Conservation (phyloP, 2,113 vertebrate genomes). For the Hiodon tergisus region DNA sequence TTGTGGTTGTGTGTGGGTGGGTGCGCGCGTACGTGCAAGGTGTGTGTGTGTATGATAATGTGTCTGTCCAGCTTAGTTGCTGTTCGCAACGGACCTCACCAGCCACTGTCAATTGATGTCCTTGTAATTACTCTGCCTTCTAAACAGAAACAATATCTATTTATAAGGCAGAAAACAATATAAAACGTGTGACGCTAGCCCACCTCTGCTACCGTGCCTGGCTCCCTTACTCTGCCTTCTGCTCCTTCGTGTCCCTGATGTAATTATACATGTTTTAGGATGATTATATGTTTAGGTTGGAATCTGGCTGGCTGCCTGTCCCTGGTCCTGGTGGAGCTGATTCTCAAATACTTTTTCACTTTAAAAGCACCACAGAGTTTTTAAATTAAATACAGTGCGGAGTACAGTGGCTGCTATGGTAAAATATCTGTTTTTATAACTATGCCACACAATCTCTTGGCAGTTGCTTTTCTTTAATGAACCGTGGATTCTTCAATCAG, state of each 20-base stretch:
- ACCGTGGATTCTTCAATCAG: conserved; percentile 29
- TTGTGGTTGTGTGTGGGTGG: conserved; percentile 35
- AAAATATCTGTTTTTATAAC: conserved; percentile 42
- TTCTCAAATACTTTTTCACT: conserved; percentile 61
- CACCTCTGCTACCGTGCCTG: conserved; percentile 69
- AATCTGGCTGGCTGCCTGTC: conserved; percentile 78
- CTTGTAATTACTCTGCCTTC: conserved; percentile 49
- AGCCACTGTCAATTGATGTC: conserved; percentile 52
- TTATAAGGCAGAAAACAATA: conserved; percentile 60
- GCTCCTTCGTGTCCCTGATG: conserved; percentile 71
- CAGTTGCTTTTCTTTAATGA: conserved; percentile 29
- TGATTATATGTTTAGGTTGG: conserved; percentile 84
- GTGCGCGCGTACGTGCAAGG: conserved; percentile 40
- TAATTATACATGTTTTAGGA: conserved; percentile 76
- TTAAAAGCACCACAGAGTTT: conserved; percentile 53
- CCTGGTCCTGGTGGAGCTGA: conserved; percentile 54
- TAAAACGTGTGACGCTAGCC: conserved; percentile 55
- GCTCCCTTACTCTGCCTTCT: conserved; percentile 50
- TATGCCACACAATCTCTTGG: conserved; percentile 26
- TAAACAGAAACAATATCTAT: conserved; percentile 59
- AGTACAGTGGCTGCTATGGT: conserved; percentile 28
- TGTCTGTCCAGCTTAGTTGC: not conserved
- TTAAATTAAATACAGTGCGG: conserved; percentile 32
- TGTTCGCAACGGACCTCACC: conserved; percentile 41
- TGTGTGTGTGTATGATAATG: conserved; percentile 35